Percentiles rank a stretch among this genome's conserved stretches.
These are phyloP conservation scores for Drosophila malerkotliana DNA, from an alignment of 1,140 invertebrate species.

Conservation along the genomic window DNA sequence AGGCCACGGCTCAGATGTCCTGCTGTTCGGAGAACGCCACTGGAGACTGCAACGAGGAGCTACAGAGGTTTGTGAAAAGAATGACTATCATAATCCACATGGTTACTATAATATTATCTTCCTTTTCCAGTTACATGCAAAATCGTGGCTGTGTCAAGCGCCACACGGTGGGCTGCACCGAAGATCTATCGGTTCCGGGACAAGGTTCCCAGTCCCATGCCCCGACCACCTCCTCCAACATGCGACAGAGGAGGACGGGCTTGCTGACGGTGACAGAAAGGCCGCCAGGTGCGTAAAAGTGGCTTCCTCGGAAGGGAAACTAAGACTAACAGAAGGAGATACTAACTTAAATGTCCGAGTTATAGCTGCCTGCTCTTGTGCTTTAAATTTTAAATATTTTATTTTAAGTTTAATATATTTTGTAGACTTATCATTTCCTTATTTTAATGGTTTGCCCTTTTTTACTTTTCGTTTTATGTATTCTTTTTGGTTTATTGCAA, in stretches of 20 bases:
- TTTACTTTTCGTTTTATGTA: slow-evolving; percentile 50
- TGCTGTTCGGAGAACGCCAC: slow-evolving; percentile 50
- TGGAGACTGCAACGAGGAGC: slow-evolving; percentile 81
- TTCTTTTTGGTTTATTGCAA: slow-evolving; percentile 45
- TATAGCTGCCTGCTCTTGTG: slow-evolving; percentile 3
- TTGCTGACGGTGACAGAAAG: slow-evolving; percentile 93
- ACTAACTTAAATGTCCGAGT: not conserved
- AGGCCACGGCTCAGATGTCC: slow-evolving; percentile 45
- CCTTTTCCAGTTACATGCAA: slow-evolving; percentile 88
- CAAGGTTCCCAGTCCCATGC: slow-evolving; percentile 55
- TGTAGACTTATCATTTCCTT: slow-evolving; percentile 19
- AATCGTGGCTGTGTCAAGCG: slow-evolving; percentile 88
- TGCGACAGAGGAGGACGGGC: slow-evolving; percentile 90
- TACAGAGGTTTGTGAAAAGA: slow-evolving; percentile 63
- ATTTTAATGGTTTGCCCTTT: slow-evolving; percentile 41
- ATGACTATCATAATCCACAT: not conserved
- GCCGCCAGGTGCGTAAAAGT: slow-evolving; percentile 89
- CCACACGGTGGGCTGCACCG: slow-evolving; percentile 85
- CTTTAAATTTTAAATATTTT: not conserved
- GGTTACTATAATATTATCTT: not conserved
- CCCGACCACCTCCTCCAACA: slow-evolving; percentile 81
- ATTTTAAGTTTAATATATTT: not conserved
- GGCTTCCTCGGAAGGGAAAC: not conserved
- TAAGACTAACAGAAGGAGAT: not conserved
- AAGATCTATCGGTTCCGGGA: slow-evolving; percentile 82